A percentile compares a stretch with the other conserved stretches of the same genome.
These are phyloP conservation scores for Bos indicus DNA, from an alignment of 2,113 vertebrate genomes.

Conservation along the genomic window DNA sequence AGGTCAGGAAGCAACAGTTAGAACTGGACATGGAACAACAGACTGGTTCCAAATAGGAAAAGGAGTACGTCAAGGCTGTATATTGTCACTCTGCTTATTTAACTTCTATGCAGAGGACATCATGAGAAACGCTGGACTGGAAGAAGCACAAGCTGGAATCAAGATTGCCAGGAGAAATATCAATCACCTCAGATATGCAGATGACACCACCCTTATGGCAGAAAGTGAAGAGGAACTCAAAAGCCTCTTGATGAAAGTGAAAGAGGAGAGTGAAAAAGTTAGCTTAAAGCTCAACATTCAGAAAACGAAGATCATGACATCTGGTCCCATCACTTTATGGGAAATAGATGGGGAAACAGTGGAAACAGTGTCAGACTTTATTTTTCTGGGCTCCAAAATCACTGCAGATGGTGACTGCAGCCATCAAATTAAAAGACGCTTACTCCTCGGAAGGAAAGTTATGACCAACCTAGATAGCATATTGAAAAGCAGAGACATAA, in stretches of 20 bases:
- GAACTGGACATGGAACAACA: background rate
- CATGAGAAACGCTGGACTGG: background rate
- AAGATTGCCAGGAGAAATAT: background rate
- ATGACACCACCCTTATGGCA: background rate
- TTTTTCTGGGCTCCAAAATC: background rate
- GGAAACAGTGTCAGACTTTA: background rate
- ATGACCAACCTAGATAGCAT: background rate
- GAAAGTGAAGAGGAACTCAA: background rate
- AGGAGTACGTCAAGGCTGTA: background rate
- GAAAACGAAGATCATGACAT: background rate
- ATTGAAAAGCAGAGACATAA: too few species aligned
- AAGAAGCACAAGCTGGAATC: background rate
- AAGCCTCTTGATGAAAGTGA: background rate
- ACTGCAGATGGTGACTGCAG: background rate
- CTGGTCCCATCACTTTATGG: background rate
- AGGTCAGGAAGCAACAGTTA: background rate
- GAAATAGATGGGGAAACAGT: background rate
- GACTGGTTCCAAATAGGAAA: background rate
- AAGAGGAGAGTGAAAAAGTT: background rate
- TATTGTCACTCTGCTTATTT: background rate
- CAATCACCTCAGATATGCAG: background rate
- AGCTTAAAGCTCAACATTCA: too few species aligned
- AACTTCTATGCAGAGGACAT: background rate
- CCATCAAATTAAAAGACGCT: background rate
- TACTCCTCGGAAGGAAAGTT: background rate